phyloP scores from a whole-genome alignment of 2,113 vertebrate genomes.

The Megaceryle maxima region DNA sequence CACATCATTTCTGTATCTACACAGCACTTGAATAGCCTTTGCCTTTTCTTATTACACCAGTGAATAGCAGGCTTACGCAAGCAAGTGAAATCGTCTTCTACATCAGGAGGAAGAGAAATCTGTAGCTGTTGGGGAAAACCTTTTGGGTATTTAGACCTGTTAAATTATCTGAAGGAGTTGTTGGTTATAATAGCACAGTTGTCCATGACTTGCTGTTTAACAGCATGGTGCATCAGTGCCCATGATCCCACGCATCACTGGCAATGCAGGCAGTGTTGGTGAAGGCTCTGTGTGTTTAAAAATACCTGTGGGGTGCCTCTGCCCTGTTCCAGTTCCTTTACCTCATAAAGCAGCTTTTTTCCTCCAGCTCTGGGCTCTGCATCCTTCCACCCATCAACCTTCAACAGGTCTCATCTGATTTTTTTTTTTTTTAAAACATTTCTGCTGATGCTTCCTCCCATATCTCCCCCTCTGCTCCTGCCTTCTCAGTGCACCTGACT shows the following conservation, averaged over 20 bases:
- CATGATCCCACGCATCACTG: not conserved
- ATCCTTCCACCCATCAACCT: not conserved
- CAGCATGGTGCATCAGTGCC: not conserved
- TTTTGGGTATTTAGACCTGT: slow-evolving; percentile 20
- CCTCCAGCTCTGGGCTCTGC: not conserved
- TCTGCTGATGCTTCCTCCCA: not conserved
- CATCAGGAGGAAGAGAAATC: slow-evolving; percentile 52
- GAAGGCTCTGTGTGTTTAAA: not conserved
- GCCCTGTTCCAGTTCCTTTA: not conserved
- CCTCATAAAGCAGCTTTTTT: not conserved
- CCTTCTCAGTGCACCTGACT: not conserved
- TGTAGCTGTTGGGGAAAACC: slow-evolving; percentile 48
- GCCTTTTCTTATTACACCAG: slow-evolving; percentile 63
- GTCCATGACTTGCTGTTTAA: not conserved
- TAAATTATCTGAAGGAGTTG: not conserved
- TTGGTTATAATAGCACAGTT: slow-evolving; percentile 5
- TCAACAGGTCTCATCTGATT: not conserved
- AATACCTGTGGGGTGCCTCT: not conserved
- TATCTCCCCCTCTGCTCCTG: not conserved
- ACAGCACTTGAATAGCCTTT: slow-evolving; percentile 28
- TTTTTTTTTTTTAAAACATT: not conserved
- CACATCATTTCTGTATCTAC: slow-evolving; percentile 45
- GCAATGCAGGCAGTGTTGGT: not conserved
- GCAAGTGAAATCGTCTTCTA: slow-evolving; percentile 43
- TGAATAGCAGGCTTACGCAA: slow-evolving; percentile 58